Conservation (phyloP, 2,888 invertebrate genomes). For the Lasioglossum lativentre region DNA sequence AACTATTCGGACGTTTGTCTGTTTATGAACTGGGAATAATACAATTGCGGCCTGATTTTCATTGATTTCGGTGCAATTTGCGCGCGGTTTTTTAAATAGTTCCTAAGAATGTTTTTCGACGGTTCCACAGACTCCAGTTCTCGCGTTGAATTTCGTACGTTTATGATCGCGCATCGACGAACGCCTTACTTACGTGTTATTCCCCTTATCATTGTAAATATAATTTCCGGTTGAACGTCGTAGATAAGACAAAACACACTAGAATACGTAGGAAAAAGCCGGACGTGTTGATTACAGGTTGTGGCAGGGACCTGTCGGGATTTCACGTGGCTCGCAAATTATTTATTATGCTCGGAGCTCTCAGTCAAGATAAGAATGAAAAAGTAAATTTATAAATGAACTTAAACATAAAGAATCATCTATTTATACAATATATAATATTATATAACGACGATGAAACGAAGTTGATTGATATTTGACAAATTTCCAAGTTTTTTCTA, state of each 20-base stretch:
- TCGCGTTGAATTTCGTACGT: constrained; percentile 53
- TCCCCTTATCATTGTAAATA: constrained; percentile 59
- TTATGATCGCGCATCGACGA: constrained; percentile 7
- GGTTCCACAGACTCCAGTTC: constrained; percentile 59
- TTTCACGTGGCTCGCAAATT: constrained; percentile 72
- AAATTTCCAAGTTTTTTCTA: constrained; percentile 75
- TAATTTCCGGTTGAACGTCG: constrained; percentile 26
- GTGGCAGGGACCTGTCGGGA: constrained; percentile 45
- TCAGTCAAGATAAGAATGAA: constrained; percentile 64
- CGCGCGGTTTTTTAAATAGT: constrained; percentile 67
- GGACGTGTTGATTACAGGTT: not conserved
- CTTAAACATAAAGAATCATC: constrained; percentile 63
- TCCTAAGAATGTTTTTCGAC: constrained; percentile 73
- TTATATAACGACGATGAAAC: constrained; percentile 60
- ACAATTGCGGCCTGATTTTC: not conserved
- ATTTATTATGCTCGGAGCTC: constrained; percentile 68
- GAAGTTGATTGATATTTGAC: constrained; percentile 61
- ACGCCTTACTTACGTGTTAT: constrained; percentile 19
- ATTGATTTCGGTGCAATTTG: not conserved
- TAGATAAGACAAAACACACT: not conserved
- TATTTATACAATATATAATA: constrained; percentile 75
- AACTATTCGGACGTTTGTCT: not conserved
- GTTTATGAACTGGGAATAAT: not conserved
- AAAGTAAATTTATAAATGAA: constrained; percentile 70
- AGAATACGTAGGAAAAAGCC: not conserved